Base-by-base conservation (phyloP, 2,113 vertebrate genomes). In the Ivindomyrus marchei region DNA sequence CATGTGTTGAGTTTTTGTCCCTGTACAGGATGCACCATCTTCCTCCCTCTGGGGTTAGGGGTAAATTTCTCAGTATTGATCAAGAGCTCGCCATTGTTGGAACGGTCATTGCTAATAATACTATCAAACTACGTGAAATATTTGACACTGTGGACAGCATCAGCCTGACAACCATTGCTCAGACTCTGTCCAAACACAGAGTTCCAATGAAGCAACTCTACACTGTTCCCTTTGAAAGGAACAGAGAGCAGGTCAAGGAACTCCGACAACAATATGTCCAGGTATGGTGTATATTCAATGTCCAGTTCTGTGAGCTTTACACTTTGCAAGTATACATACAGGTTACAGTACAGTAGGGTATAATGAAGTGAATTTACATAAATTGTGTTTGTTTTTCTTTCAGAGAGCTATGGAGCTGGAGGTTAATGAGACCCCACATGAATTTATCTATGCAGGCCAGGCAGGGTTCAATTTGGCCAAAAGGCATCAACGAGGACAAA, bases 71-170 rank as follows among this genome's bases (percentile, higher is more conserved):
- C 52, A 21, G 4, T 56, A 6, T 21, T 56, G 4, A 70, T 58
- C 53, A 89, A 89, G 88, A 89, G 58, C 56, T 86, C 58, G 49
- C 77, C 52, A 88, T 88, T 89, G 62, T 90, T 74, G 52, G 42
- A 62, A 53, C 49, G 80, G 24, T 62, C 24, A 88, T 47, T 66
- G 90, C 87, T 92, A 89, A 56, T 24, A 42, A 53, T 88, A 58
- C 88, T 15, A 87, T 53, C 36, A 87, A 90, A 84, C 21, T 86
- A 11, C 47, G 15, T 88, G 88, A 74, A 85, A 17, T 86, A 91
- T 90, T 90, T 86, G 52, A 89, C 53, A 89, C 84, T 52, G 66
- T 90, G 83, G 89, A 87, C 87, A 90, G 88, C 62, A 89, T 89
- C 42, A 90, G 66, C 88, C 66, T 84, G 83, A 84, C 89, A 36